phyloP scores from a whole-genome alignment of 2,797 vertebrate genomes.

The Pangasius macronema region DNA sequence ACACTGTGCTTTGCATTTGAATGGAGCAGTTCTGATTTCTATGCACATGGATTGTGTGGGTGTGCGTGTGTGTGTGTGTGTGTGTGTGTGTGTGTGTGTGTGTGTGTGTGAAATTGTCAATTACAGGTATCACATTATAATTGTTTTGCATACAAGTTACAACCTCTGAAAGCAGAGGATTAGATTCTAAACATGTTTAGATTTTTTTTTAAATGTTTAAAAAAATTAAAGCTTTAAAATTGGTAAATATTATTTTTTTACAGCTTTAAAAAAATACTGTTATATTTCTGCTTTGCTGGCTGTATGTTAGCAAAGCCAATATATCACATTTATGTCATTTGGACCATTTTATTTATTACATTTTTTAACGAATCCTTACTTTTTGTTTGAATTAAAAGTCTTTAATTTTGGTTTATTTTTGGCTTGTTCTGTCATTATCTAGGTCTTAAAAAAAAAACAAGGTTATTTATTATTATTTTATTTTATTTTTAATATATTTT shows the following conservation, averaged over 20 bases:
- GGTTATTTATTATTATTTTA: too few relatives aligned
- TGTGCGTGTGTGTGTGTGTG: conserved; percentile 45
- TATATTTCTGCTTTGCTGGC: not conserved
- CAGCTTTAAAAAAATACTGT: not conserved
- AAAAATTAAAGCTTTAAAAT: not conserved
- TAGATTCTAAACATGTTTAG: not conserved
- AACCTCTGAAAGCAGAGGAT: not conserved
- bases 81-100: conserved; percentile 45
- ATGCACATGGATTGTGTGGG: conserved; percentile 32
- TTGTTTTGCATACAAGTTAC: not conserved
- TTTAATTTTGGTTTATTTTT: too few relatives aligned
- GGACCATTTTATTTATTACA: too few relatives aligned
- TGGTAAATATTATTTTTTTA: not conserved
- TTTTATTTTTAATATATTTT: too few relatives aligned
- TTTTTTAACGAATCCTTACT: too few relatives aligned
- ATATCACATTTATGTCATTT: not conserved
- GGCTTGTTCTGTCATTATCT: too few relatives aligned
- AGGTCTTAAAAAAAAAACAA: too few relatives aligned
- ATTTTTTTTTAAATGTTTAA: not conserved
- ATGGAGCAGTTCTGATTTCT: conserved; percentile 69
- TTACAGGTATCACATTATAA: not conserved
- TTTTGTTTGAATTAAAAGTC: too few relatives aligned
- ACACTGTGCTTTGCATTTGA: conserved; percentile 78
- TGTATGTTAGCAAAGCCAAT: not conserved
- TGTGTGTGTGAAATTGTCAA: not conserved